Evolutionary conservation across 1,140 invertebrate genomes (phyloP).

Genomic region (Drosophila auraria): DNA sequence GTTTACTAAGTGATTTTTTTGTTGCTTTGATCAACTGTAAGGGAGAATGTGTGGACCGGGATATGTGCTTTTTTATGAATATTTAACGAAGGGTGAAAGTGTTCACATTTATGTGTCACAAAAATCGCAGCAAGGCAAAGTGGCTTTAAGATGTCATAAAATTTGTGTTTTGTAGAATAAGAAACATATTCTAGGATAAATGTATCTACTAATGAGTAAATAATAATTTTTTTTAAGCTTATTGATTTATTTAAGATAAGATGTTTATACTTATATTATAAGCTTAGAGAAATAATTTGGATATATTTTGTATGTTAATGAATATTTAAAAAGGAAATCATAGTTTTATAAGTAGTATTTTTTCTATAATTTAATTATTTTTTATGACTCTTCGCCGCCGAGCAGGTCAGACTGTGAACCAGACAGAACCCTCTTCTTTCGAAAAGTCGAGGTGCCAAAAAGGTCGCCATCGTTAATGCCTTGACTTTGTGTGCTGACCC

Average conservation of each 20-base stretch:
- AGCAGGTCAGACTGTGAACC: neutral
- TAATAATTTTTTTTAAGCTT: too few relatives aligned
- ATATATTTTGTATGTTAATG: too few relatives aligned
- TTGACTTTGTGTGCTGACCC: conserved; percentile 32
- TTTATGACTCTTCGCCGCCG: neutral
- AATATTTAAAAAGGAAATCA: too few relatives aligned
- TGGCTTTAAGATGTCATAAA: too few relatives aligned
- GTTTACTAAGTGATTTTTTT: conserved; percentile 16
- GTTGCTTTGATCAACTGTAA: neutral
- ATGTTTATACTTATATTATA: too few relatives aligned
- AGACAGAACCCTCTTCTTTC: conserved; percentile 2
- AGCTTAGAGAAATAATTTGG: too few relatives aligned
- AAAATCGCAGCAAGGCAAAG: neutral
- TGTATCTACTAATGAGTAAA: too few relatives aligned
- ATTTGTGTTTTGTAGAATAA: too few relatives aligned
- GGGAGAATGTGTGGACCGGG: neutral
- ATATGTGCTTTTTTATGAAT: neutral
- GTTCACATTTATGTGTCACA: neutral
- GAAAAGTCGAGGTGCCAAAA: conserved; percentile 27
- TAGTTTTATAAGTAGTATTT: too few relatives aligned
- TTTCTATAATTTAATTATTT: neutral
- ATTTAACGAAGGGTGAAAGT: neutral
- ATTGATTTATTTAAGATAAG: too few relatives aligned
- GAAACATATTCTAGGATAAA: too few relatives aligned
- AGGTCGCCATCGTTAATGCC: conserved; percentile 33